Evolutionary conservation across 2,113 vertebrate species (phyloP).

Genomic region (Ramphastos sulfuratus): DNA sequence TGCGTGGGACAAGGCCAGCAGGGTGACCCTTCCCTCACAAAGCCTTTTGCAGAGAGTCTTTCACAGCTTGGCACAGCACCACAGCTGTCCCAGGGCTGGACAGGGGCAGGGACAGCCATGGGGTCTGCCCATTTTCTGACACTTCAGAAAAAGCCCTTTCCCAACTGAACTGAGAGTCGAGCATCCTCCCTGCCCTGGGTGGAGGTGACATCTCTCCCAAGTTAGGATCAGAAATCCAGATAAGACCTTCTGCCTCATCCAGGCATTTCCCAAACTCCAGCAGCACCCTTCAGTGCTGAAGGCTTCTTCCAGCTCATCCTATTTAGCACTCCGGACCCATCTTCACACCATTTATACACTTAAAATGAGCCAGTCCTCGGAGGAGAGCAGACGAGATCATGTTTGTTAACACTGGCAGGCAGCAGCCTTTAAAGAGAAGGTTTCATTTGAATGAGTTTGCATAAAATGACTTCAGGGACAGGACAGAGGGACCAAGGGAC

Average conservation of each 20-base stretch:
- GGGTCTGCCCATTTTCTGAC: neutral
- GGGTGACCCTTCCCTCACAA: neutral
- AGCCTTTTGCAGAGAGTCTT: neutral
- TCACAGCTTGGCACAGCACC: neutral
- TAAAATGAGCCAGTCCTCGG: neutral
- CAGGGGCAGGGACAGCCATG: neutral
- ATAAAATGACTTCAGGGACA: constrained; percentile 52
- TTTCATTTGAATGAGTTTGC: constrained; percentile 53
- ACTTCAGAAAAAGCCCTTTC: neutral
- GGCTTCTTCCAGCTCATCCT: neutral
- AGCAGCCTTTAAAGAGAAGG: constrained; percentile 26
- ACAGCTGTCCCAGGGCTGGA: neutral
- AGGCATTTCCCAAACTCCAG: neutral
- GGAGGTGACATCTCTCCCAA: neutral
- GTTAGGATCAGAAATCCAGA: neutral
- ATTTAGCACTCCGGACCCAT: neutral
- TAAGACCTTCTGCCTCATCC: neutral
- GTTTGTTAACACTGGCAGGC: constrained; percentile 39
- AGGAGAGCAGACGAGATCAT: neutral
- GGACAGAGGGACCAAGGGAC: neutral
- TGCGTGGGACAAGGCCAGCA: rapidly evolving
- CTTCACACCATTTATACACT: constrained; percentile 8
- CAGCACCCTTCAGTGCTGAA: neutral
- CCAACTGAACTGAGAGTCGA: neutral
- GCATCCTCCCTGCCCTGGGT: neutral